Evolutionary conservation across 2,888 invertebrate genomes (phyloP).

Genomic region (Tenthredo livida): DNA sequence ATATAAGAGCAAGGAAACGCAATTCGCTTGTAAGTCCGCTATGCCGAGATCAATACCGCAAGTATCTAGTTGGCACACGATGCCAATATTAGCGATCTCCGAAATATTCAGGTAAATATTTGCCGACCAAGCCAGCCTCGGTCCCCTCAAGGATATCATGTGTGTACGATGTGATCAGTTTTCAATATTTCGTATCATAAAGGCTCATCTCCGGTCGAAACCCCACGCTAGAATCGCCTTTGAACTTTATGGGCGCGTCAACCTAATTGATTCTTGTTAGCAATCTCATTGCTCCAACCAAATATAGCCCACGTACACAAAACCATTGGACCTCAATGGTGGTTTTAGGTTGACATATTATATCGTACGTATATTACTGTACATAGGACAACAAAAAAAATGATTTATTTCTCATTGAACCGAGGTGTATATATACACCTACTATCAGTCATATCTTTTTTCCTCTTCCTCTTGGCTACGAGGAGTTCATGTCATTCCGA

Average conservation of each 20-base stretch:
- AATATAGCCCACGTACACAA: slow-evolving; percentile 28
- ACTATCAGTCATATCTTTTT: neutral
- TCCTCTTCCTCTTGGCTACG: neutral
- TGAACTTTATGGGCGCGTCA: neutral
- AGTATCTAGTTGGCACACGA: slow-evolving; percentile 28
- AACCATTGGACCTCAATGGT: slow-evolving; percentile 14
- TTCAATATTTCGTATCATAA: slow-evolving; percentile 5
- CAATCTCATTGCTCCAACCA: slow-evolving; percentile 41
- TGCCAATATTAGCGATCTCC: slow-evolving; percentile 70
- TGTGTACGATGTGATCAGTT: slow-evolving; percentile 53
- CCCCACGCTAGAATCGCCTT: neutral
- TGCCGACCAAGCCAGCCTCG: slow-evolving; percentile 60
- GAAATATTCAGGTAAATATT: slow-evolving; percentile 71
- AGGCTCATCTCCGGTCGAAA: neutral
- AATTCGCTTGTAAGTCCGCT: neutral
- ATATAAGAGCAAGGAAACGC: neutral
- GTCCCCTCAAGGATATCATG: slow-evolving; percentile 66
- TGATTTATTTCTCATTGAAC: neutral
- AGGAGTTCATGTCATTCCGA: neutral
- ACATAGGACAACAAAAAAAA: neutral
- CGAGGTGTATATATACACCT: no score
- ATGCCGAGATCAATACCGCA: slow-evolving; percentile 19
- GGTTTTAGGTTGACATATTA: neutral
- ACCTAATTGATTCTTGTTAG: slow-evolving; percentile 52
- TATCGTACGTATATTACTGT: neutral